Conservation (phyloP, 2,888 invertebrate species). For the Drosophila dives region DNA sequence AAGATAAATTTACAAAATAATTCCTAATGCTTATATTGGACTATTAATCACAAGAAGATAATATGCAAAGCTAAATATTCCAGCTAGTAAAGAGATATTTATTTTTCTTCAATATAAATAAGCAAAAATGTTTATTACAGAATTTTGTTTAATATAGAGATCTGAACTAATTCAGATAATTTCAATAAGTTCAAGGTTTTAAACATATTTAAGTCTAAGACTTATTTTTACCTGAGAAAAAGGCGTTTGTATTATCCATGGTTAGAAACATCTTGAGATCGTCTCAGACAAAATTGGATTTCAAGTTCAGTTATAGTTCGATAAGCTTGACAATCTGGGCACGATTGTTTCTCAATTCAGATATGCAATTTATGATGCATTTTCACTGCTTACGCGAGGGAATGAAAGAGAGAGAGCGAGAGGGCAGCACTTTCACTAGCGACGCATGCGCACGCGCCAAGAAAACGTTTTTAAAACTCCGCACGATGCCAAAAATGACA, state of each 20-base stretch:
- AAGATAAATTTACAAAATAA: too few species aligned
- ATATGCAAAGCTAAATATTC: too few species aligned
- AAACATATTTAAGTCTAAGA: too few species aligned
- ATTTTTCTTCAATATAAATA: neutral
- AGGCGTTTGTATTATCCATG: constrained; percentile 83
- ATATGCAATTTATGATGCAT: constrained; percentile 61
- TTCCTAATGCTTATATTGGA: too few species aligned
- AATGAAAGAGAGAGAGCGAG: neutral
- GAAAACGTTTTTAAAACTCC: constrained; percentile 8
- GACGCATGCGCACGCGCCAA: constrained; percentile 69
- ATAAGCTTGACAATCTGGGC: constrained; percentile 36
- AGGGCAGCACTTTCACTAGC: constrained; percentile 66
- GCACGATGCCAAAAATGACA: constrained; percentile 59
- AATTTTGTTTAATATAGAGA: too few species aligned
- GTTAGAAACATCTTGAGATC: constrained; percentile 83
- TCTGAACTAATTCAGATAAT: neutral
- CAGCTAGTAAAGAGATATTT: too few species aligned
- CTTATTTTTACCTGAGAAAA: constrained; percentile 82
- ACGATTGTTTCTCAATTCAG: constrained; percentile 49
- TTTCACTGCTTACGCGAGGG: constrained; percentile 13
- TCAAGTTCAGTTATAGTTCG: constrained; percentile 21
- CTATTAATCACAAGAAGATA: too few species aligned
- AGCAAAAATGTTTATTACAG: neutral
- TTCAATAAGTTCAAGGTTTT: too few species aligned
- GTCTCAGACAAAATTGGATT: neutral